Base-by-base conservation (phyloP, 2,113 vertebrate species). In the Amphilophus citrinellus region DNA sequence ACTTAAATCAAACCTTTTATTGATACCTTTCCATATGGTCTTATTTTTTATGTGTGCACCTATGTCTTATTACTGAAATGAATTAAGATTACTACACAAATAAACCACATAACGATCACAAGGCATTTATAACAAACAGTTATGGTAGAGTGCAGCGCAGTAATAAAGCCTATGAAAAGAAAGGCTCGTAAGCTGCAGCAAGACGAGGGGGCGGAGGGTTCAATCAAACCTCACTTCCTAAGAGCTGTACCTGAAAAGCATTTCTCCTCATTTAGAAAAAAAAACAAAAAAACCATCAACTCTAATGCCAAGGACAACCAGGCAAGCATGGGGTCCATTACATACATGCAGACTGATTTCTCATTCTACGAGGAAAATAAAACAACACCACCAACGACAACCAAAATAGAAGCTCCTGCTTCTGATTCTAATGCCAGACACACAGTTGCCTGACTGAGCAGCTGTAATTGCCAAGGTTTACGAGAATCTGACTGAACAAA, bases 251-350 rank as follows among this genome's bases (percentile, higher is more conserved):
- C 92, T 90, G 81, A 86, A 75, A 83, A 92, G 37, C 77, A 88
- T 91, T 93, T 79, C 88, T 91, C 63, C 92, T 92, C 76, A 92
- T 94, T 93, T 91, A 76, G 30, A 32, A 32, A 32, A 83, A 76
- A 91, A 92, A 94, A 2, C 2, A 27, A 27, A 27, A 91, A 24
- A 24, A 2, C 24, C 86, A 89, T 91, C 89, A 88, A 84, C 89
- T 90, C 83, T 95, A 94, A 95, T 90, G 85, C 86, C 87, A 80
- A 71, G 80, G 84, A 94, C 87, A 86, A 86, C 27, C 85, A 73
- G 76, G 85, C 20, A 10, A 79, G 89, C 93, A 95, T 92, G 88
- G 42, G 94, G 83, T 79, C 88, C 79, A 94, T 93, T 94, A 91
- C 57, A 53, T 14, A 56, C 4, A 44, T 71, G 81, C 44, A 24